Base-by-base conservation (phyloP, 2,113 vertebrate genomes). In the Onychorhynchus coronatus region DNA sequence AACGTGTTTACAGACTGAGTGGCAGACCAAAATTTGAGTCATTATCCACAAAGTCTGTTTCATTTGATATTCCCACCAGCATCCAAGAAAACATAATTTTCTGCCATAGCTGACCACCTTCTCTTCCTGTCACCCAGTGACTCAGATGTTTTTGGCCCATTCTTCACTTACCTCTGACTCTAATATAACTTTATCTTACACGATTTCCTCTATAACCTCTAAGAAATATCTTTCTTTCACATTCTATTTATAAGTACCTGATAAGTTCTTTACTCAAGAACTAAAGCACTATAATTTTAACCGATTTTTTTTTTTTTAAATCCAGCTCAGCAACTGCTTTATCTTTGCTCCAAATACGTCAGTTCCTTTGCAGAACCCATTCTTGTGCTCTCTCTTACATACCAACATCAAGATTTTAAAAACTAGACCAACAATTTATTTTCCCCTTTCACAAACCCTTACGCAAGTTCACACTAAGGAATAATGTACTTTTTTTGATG, bases 11-110 rank as follows among this genome's bases (percentile, higher is more conserved):
- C 15, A 85, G 80, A 72, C 73, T 72, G 56, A 87, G 56, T 66
- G 61, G 91, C 74, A 93, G 62, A 92, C 95, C 87, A 89, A 75
- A 91, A 62, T 47, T 61, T 95, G 91, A 95, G 88, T 95, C 95
- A 95, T 56, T 85, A 67, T 92, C 86, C 94, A 95, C 93, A 92
- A 59, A 89, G 25, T 33, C 66, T 85, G 65, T 86, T 94, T 78
- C 71, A 82, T 63, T 31, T 85, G 70, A n/a, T 61, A 86, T 76
- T 88, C 78, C 66, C 33, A 95, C 41, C 41, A 63, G 19, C 47
- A 91, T 72, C 41, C 87, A 79, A 88, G 44, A 86, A 95, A 85
- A 85, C 1, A 15, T 44, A 52, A 59, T 93, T 87, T 86, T 81
- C 80, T 82, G 46, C 62, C 70, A 75, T 5, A 73, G 39, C 50